These are phyloP conservation scores for Calyptommatus sinebrachiatus DNA, from an alignment of 2,113 vertebrate species.

Conservation along the genomic window DNA sequence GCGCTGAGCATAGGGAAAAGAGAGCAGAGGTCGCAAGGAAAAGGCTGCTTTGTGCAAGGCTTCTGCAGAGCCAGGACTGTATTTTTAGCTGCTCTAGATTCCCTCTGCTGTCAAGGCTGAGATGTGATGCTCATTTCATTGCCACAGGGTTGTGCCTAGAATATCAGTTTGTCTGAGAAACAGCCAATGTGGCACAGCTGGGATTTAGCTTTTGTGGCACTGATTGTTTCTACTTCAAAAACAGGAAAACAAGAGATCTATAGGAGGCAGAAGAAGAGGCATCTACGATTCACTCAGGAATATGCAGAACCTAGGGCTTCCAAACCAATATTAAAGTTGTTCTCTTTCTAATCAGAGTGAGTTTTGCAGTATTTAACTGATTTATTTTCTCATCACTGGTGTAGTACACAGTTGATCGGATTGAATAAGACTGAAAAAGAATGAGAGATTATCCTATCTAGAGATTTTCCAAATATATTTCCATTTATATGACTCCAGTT, in stretches of 20 bases:
- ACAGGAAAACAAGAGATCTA: conserved; percentile 36
- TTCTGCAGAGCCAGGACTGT: conserved; percentile 53
- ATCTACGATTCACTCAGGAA: conserved; percentile 51
- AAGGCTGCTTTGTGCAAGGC: conserved; percentile 37
- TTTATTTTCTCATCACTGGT: conserved; percentile 32
- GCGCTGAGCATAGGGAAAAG: conserved; percentile 13
- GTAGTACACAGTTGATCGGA: conserved; percentile 1
- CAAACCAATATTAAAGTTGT: background rate
- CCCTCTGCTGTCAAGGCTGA: conserved; percentile 47
- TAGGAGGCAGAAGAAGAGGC: conserved; percentile 40
- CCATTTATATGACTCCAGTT: no score
- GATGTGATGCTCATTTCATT: conserved; percentile 66
- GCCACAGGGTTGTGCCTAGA: conserved; percentile 64
- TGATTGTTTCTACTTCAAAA: conserved; percentile 36
- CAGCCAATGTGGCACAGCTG: conserved; percentile 63
- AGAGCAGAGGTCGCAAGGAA: conserved; percentile 45
- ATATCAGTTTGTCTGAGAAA: conserved; percentile 65
- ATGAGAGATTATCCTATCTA: conserved; percentile 19
- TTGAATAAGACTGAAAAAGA: background rate
- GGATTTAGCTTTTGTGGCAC: conserved; percentile 54
- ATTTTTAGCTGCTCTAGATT: conserved; percentile 73
- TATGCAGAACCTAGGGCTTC: conserved; percentile 15
- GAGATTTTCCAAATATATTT: no score
- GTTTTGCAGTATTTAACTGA: conserved; percentile 15
- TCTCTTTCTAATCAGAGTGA: conserved; percentile 18